Base-by-base conservation (phyloP, 2,888 invertebrate genomes). In the Drosophila stalkeri region DNA sequence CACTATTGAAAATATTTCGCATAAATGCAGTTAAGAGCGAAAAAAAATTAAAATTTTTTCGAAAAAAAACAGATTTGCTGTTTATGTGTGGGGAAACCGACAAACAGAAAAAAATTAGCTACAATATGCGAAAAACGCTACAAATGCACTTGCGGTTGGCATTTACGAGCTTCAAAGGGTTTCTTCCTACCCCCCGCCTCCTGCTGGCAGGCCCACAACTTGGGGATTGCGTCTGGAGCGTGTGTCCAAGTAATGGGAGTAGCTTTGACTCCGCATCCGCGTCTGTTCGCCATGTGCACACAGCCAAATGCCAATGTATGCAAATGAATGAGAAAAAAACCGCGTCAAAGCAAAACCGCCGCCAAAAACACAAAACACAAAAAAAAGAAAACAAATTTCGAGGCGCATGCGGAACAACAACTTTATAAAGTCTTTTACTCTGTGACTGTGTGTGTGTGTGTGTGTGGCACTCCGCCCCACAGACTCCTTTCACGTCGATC, bases 331-430 rank as follows among this genome's bases (percentile, higher is more conserved):
- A 73, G 41, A 55, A 27, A 55, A 73, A 77, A 87, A 88, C 88
- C 88, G 85, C 88, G 75, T 89, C 88, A 88, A 88, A 88, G 88
- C 75, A 64, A 89, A 88, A 80, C 75, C 81, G 89, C 90, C 86
- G 86, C 83, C 89, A 64, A 80, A 70, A 68, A 74, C 23, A 6
- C 1, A 35, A 9, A 23, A 44, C 9, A 46, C n/a, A 9, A 31
- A 16, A 52, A 14, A 52, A 18, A 52, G 0, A 54, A 39, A n/a
- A 23, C 12, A 39, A 54, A 23, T 23, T 69, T 47, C 37, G 43
- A 56, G 79, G 77, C 81, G 78, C 78, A 79, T 79, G 77, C 77
- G 64, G 41, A 65, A 76, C 62, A 80, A 79, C 79, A 80, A 81
- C 80, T 80, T 74, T 80, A 81, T 80, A 80, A 77, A 74, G 64